Conservation (phyloP, 2,888 invertebrate genomes). For the Drosophila prolongata region DNA sequence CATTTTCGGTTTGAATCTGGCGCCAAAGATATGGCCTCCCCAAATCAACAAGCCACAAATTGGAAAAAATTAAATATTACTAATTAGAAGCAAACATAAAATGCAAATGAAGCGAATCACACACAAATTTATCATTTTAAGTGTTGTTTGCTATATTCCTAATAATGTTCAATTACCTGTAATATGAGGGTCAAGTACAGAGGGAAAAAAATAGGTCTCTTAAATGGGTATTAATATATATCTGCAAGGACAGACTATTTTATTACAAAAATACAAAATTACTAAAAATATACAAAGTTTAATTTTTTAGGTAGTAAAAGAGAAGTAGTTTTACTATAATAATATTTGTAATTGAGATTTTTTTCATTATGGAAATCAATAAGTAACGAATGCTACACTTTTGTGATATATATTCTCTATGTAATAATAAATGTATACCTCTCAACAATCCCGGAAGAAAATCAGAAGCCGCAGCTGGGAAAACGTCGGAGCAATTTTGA, state of each 20-base stretch:
- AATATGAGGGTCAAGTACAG: constrained; percentile 1
- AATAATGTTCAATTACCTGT: constrained; percentile 36
- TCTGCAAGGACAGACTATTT: too few relatives aligned
- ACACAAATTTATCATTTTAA: constrained; percentile 30
- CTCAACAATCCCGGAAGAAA: constrained; percentile 29
- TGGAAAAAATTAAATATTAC: constrained; percentile 33
- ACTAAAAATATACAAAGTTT: too few relatives aligned
- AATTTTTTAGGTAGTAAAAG: too few relatives aligned
- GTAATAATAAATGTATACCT: background rate
- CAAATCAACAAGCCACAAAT: constrained; percentile 9
- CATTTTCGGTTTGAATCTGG: constrained; percentile 34
- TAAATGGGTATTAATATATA: background rate
- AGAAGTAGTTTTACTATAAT: too few relatives aligned
- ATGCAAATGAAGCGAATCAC: constrained; percentile 52
- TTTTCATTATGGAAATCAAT: too few relatives aligned
- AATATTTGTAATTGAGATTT: background rate
- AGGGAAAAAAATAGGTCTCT: background rate
- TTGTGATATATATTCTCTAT: too few relatives aligned
- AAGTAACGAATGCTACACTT: too few relatives aligned
- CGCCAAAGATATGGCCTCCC: constrained; percentile 36
- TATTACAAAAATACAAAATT: too few relatives aligned
- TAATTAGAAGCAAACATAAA: constrained; percentile 62
- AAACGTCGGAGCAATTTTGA: constrained; percentile 56
- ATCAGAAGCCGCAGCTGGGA: constrained; percentile 17
- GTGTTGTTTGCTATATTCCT: constrained; percentile 57